Percentiles rank a stretch among this genome's conserved stretches.
phyloP scores from a whole-genome alignment of 2,888 invertebrate species.

The Oxycera nigricornis region DNA sequence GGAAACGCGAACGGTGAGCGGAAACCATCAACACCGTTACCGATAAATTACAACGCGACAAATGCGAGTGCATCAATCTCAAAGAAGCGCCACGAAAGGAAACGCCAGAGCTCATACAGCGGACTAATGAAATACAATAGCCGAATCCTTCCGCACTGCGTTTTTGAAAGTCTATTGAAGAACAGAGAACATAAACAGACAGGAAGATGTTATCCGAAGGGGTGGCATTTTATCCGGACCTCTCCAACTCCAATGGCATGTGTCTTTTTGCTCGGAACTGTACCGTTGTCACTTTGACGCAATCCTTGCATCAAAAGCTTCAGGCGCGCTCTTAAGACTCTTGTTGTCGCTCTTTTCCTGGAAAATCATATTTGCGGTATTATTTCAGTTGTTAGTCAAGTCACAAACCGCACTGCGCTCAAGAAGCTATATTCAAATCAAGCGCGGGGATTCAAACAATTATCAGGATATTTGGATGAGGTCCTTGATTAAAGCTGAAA shows the following conservation, averaged over 20 bases:
- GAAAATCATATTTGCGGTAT: no score
- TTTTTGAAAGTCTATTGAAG: neutral
- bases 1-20: neutral
- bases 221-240: no score
- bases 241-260: no score
- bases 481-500: no score
- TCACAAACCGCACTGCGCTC: no score
- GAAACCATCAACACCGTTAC: neutral
- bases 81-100: neutral
- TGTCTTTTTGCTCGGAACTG: slow-evolving; percentile 11
- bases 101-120: neutral
- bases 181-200: slow-evolving; percentile 5
- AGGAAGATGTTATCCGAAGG: slow-evolving; percentile 24
- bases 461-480: no score
- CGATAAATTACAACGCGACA: neutral
- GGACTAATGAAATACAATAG: slow-evolving; percentile 2
- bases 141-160: neutral
- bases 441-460: no score
- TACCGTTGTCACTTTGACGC: neutral
- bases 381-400: no score
- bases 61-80: neutral
- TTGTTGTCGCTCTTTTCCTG: no score
- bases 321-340: neutral
- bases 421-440: no score
- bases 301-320: neutral